phyloP scores from a whole-genome alignment of 92 coral and sea anemone genomes.

The Zoanthus gigantus region DNA sequence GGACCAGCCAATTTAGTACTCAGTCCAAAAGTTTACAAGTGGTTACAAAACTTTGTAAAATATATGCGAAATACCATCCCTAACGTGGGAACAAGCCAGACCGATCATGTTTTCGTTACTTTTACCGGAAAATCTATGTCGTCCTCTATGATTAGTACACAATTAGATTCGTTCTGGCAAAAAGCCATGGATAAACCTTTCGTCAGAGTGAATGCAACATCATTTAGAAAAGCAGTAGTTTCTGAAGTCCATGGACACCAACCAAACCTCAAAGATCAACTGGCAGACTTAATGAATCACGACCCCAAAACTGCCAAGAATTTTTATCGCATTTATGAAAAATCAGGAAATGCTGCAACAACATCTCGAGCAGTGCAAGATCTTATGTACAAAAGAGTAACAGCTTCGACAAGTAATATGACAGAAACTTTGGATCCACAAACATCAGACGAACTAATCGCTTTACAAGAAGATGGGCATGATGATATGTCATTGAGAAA shows the following conservation, averaged over 20 bases:
- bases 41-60: slow-evolving; percentile 43
- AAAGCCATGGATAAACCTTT: neutral
- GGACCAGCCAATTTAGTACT: slow-evolving; percentile 60
- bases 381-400: neutral
- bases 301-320: neutral
- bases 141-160: neutral
- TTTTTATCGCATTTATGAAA: too few relatives aligned
- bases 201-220: neutral
- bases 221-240: slow-evolving; percentile 7
- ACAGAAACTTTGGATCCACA: neutral
- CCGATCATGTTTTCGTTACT: neutral
- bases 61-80: neutral
- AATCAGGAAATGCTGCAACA: neutral
- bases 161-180: neutral
- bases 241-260: neutral
- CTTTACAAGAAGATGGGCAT: too few relatives aligned
- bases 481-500: neutral
- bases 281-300: neutral
- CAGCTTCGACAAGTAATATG: neutral
- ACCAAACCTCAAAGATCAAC: neutral
- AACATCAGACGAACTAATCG: too few relatives aligned
- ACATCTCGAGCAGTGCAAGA: neutral
- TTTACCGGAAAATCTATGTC: neutral
- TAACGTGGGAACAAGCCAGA: neutral
- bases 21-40: slow-evolving; percentile 30